Conservation (phyloP, 2,797 vertebrate species). For the Botia kubotai region DNA sequence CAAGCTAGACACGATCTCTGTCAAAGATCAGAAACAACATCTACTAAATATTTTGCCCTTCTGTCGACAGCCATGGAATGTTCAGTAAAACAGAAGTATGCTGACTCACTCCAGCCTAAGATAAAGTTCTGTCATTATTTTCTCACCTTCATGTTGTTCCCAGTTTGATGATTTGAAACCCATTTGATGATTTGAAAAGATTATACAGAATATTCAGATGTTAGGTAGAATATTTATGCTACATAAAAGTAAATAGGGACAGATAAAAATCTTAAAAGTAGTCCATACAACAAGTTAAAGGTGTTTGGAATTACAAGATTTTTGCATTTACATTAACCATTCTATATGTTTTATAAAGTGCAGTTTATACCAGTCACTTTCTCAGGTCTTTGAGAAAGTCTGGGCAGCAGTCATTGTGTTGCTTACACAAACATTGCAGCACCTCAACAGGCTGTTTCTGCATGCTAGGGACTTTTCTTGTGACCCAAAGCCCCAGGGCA, state of each 20-base stretch:
- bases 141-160: background rate
- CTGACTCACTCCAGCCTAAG: constrained; percentile 33
- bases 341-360: background rate
- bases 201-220: no score
- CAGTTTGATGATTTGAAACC: background rate
- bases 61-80: constrained; percentile 32
- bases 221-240: background rate
- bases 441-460: constrained; percentile 28
- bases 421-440: constrained; percentile 52
- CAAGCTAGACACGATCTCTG: constrained; percentile 12
- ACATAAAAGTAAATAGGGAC: background rate
- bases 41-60: constrained; percentile 29
- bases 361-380: background rate
- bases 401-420: constrained; percentile 53
- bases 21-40: constrained; percentile 26
- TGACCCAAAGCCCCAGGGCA: constrained; percentile 66
- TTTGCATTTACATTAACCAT: background rate
- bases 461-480: constrained; percentile 69
- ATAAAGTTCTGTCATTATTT: background rate
- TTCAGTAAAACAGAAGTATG: constrained; percentile 42
- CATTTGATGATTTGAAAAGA: background rate
- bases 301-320: background rate
- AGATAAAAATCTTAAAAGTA: background rate
- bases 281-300: background rate
- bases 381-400: constrained; percentile 10